phyloP scores from a whole-genome alignment of 2,113 vertebrate genomes.

The Drymodes brunneopygia region DNA sequence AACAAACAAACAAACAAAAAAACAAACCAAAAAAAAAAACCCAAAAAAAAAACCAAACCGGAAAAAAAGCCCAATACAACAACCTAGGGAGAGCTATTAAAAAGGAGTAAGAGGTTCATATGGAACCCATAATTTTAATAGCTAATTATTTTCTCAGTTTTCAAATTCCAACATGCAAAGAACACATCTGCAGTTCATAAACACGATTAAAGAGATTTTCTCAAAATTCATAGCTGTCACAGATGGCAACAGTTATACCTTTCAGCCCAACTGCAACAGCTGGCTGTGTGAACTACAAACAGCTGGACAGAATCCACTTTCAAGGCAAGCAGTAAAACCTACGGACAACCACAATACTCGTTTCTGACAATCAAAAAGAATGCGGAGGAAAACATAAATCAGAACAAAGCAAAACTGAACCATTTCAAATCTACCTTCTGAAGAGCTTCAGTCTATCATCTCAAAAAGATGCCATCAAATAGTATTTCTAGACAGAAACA shows the following conservation, averaged over 20 bases:
- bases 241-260: background rate
- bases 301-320: constrained; percentile 27
- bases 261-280: constrained; percentile 28
- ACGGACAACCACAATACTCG: background rate
- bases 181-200: constrained; percentile 19
- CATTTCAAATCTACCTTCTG: background rate
- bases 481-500: background rate
- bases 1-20: too few relatives aligned
- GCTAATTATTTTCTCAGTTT: background rate
- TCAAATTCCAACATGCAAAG: constrained; percentile 15
- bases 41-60: too few relatives aligned
- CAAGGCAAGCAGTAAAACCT: constrained; percentile 1
- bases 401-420: background rate
- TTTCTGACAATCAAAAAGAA: background rate
- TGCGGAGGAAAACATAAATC: background rate
- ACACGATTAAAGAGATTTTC: constrained; percentile 43
- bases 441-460: background rate
- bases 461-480: background rate
- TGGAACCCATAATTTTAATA: background rate
- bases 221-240: constrained; percentile 37
- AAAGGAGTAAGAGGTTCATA: background rate
- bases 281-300: constrained; percentile 39
- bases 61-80: background rate
- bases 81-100: background rate
- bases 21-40: background rate